Percentiles rank a stretch among this genome's conserved stretches.
phyloP scores from a whole-genome alignment of 2,113 vertebrate genomes.

The Nycticebus coucang region DNA sequence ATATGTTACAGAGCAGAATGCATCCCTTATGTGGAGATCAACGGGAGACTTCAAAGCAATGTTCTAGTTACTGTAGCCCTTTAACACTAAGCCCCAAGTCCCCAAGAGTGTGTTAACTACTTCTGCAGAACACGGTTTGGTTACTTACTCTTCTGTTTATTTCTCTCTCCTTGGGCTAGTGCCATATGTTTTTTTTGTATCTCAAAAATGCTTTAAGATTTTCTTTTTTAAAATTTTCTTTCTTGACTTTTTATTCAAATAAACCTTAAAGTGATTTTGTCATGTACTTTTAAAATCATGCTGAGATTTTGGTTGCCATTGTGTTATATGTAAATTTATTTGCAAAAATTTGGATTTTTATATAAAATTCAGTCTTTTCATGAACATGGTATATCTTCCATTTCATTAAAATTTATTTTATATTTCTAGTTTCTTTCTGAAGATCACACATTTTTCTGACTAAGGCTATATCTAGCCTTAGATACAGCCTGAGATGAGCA shows the following conservation, averaged over 20 bases:
- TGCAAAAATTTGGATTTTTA: background rate
- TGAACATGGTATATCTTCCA: background rate
- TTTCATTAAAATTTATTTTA: background rate
- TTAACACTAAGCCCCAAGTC: background rate
- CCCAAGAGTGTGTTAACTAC: background rate
- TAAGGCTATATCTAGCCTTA: background rate
- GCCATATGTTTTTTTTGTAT: background rate
- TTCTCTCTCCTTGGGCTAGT: background rate
- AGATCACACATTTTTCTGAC: background rate
- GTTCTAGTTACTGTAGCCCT: background rate
- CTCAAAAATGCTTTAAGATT: background rate
- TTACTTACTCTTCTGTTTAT: background rate
- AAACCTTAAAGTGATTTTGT: constrained; percentile 25
- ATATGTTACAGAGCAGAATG: background rate
- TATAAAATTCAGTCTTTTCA: background rate
- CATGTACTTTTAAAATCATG: background rate
- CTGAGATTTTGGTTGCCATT: background rate
- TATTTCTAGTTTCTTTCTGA: background rate
- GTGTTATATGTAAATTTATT: background rate
- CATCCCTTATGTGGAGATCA: background rate
- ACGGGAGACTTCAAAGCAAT: background rate
- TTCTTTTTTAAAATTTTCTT: constrained; percentile 2
- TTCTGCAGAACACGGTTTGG: background rate
- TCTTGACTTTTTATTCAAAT: background rate
- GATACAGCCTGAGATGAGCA: background rate